Base-by-base conservation (phyloP, 2,797 vertebrate genomes). In the Bovichtus diacanthus region DNA sequence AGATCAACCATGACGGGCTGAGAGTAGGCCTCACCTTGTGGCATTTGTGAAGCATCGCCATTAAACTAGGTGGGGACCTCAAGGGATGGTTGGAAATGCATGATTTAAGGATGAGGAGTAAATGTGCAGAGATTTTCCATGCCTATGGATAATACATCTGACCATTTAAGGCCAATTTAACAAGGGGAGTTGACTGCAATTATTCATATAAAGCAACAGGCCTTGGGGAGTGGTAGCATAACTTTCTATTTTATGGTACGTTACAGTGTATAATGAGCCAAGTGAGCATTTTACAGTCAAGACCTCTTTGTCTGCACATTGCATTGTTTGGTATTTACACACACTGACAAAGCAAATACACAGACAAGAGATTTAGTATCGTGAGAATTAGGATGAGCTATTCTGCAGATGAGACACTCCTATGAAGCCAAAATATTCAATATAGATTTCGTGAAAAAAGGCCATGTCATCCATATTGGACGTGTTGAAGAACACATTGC, bases 51-150 rank as follows among this genome's bases (percentile, higher is more conserved):
- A 74, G 50, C 21, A 15, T 18, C 41, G 13, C 31, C 55, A 54
- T 66, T 74, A 64, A 64, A 69, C 64, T 36, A 29, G 50, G 53
- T 43, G 54, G 44, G 29, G 12, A 58, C 56, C 58, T 65, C 5
- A 51, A 70, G 16, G 55, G 43, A 70, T 54, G 38, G 43, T 68
- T 73, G 15, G 29, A 54, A 74, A 77, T 31, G 21, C 25, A 34
- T 47, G 29, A 75, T 82, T 74, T 67, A 73, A 74, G n/a, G n/a
- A 23, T n/a, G 47, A 67, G 10, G 9, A 68, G 21, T 71, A 58
- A 21, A 62, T 51, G 12, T 43, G 15, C 55, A 44, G 39, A 47
- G 27, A 29, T 55, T 59, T 66, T 55, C n/a, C 4, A 36, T 70
- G 50, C 18, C 50, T 53, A 36, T 71, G 46, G 11, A 65, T 51